A percentile compares a stretch with the other conserved stretches of the same genome.
Evolutionary conservation across 2,113 vertebrate species (phyloP).

Genomic region (Pyxicephalus adspersus): DNA sequence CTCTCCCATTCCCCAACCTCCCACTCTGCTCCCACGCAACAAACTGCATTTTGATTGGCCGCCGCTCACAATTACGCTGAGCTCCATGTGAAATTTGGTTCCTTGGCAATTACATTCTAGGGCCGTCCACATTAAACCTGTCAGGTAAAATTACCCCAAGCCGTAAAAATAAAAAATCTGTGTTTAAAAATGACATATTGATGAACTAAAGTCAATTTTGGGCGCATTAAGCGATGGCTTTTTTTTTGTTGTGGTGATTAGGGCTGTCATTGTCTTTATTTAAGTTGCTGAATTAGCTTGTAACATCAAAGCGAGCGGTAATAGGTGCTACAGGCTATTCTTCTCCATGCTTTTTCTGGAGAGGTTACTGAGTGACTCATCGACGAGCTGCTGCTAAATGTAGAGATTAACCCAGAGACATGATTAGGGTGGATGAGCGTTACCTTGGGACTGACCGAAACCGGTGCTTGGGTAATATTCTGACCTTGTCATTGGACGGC

Average conservation of each 20-base stretch:
- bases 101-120: not conserved
- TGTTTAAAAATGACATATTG: slow-evolving; percentile 34
- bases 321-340: slow-evolving; percentile 30
- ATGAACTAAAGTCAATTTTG: slow-evolving; percentile 41
- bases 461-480: too few relatives aligned
- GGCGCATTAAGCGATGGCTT: slow-evolving; percentile 24
- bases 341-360: slow-evolving; percentile 4
- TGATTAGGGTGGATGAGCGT: not conserved
- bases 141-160: slow-evolving; percentile 25
- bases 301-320: slow-evolving; percentile 44
- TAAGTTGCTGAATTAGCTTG: slow-evolving; percentile 34
- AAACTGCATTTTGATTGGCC: not conserved
- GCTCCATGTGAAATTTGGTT: not conserved
- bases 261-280: slow-evolving; percentile 53
- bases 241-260: slow-evolving; percentile 39
- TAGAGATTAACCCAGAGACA: slow-evolving; percentile 29
- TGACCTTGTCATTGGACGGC: too few relatives aligned
- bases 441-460: not conserved
- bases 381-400: not conserved
- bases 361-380: slow-evolving; percentile 34
- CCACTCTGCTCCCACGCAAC: slow-evolving; percentile 11
- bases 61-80: not conserved
- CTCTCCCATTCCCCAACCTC: not conserved
- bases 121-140: slow-evolving; percentile 5
- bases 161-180: slow-evolving; percentile 1